A percentile compares a stretch with the other conserved stretches of the same genome.
These are phyloP conservation scores for Eupithecia tripunctaria DNA, from an alignment of 2,888 invertebrate genomes.

Conservation along the genomic window DNA sequence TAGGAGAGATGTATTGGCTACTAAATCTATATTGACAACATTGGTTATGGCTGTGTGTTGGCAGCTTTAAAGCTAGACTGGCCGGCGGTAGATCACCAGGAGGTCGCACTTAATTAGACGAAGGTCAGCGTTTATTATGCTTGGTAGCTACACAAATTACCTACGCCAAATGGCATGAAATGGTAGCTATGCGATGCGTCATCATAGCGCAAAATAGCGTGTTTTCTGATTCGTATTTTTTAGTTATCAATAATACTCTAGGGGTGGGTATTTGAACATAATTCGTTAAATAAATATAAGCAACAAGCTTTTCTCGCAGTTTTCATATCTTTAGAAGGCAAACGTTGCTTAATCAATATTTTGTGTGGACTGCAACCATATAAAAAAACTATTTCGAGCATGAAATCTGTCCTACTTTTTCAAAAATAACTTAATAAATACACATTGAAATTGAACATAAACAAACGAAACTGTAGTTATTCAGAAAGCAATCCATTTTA, in stretches of 20 bases:
- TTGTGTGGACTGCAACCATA: too few relatives aligned
- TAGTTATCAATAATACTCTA: neutral
- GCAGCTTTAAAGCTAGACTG: slow-evolving; percentile 3
- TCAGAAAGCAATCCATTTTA: slow-evolving; percentile 35
- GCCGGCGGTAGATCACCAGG: slow-evolving; percentile 1
- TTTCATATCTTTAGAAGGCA: neutral
- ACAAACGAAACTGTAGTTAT: slow-evolving; percentile 7
- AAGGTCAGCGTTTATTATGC: neutral
- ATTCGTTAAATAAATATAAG: neutral
- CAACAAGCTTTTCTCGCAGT: neutral
- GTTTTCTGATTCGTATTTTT: neutral
- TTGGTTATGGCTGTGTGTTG: slow-evolving; percentile 8
- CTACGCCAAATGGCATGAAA: neutral
- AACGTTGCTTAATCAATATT: neutral
- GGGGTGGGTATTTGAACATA: neutral
- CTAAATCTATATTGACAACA: slow-evolving; percentile 27
- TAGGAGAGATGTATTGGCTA: slow-evolving; percentile 24
- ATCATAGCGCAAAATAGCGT: neutral
- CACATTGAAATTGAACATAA: slow-evolving; percentile 1
- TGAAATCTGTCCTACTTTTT: neutral
- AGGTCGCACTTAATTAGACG: slow-evolving; percentile 6
- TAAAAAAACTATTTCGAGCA: neutral
- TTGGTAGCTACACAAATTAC: slow-evolving; percentile 1
- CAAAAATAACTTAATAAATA: neutral
- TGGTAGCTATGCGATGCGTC: neutral